These are phyloP conservation scores for Arrhamphus sclerolepis DNA, from an alignment of 2,797 vertebrate genomes.

Conservation along the genomic window DNA sequence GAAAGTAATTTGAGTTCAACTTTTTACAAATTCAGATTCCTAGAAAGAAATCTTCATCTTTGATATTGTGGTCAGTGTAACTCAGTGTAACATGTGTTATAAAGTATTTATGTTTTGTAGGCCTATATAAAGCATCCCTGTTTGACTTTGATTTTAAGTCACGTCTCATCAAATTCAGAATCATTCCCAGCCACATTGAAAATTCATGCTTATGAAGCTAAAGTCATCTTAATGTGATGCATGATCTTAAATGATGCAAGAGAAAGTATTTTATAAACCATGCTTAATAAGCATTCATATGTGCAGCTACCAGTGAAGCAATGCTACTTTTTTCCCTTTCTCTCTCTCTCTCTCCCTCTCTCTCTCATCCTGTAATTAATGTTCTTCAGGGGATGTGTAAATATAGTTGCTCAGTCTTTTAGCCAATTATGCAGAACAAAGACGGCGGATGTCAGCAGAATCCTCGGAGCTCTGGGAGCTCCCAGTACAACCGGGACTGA, in stretches of 20 bases:
- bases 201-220: conserved; percentile 15
- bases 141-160: conserved; percentile 3
- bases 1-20: no score
- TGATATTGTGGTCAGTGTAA: no score
- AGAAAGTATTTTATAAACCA: conserved; percentile 19
- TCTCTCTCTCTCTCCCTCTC: conserved; percentile 63
- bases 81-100: no score
- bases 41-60: no score
- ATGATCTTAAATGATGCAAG: conserved; percentile 12
- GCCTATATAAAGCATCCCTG: not conserved
- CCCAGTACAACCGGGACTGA: conserved; percentile 73
- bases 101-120: not conserved
- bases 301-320: conserved; percentile 46
- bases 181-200: conserved; percentile 13
- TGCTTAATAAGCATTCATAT: conserved; percentile 49
- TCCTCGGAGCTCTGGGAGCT: conserved; percentile 74
- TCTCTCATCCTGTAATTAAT: conserved; percentile 77
- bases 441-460: conserved; percentile 80
- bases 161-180: conserved; percentile 1
- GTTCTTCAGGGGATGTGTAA: conserved; percentile 79
- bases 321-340: conserved; percentile 59
- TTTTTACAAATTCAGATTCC: no score
- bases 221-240: conserved; percentile 9
- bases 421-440: conserved; percentile 82
- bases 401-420: conserved; percentile 81